Evolutionary conservation across 2,113 vertebrate genomes (phyloP), one percentile per base, ranked within the genome.

Genomic region (Rana temporaria): DNA sequence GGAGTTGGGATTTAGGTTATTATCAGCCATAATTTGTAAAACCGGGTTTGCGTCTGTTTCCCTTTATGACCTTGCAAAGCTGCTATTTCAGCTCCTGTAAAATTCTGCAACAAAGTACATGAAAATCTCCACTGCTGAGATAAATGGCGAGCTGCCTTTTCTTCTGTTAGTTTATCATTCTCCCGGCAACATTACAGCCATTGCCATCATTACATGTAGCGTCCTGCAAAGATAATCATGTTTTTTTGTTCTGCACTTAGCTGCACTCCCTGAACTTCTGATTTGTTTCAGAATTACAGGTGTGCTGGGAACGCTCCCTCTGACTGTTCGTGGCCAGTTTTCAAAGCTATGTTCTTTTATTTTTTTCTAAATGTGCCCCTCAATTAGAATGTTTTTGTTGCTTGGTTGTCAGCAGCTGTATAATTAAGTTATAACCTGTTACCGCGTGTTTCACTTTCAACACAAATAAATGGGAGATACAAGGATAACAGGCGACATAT

Each of bases 141-240:
- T 73, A 73, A 73, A 73, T 59, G 55, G 22, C 57, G n/a, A n/a
- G 70, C 55, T 56, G 48, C 26, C 53, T 34, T 32, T 73, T 48
- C 42, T 56, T 73, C 70, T 59, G 70, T 24, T 57, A 57, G 57
- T 26, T 73, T 73, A 73, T 57, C 70, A 73, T 57, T 59, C 53
- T 56, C 24, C 24, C 24, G 14, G 70, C 19, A 73, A 18, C 70
- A 34, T 56, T 73, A 73, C 53, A 32, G 70, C 55, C 70, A 57
- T 73, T 59, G 53, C 53, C 17, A 73, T 73, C 70, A 73, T 73
- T 73, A 73, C 26, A 16, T 73, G 15, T 53, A 57, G 70, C 32
- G 34, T 73, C 70, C 70, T 57, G 70, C 70, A 57, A 32, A 34
- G 70, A 73, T 73, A 73, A 73, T 73, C 24, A 57, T 59, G 56